Evolutionary conservation across 2,888 invertebrate genomes (phyloP).

Genomic region (Phortica magna): DNA sequence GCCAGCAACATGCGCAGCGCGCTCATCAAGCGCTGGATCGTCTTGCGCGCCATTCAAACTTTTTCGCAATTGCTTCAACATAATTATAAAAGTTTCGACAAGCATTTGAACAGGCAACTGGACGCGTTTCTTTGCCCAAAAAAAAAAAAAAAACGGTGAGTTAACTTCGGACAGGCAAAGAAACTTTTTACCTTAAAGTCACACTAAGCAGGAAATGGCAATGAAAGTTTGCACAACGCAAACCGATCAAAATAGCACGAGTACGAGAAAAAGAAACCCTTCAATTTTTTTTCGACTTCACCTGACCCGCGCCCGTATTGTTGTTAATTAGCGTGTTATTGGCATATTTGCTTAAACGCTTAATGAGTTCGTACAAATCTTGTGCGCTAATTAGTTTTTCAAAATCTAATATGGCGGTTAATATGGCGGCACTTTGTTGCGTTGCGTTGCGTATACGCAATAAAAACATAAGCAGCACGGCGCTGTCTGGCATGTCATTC

Average conservation of each 20-base stretch:
- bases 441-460: conserved; percentile 55
- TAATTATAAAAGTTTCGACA: conserved; percentile 72
- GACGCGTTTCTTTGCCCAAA: neutral
- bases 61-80: conserved; percentile 69
- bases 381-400: conserved; percentile 59
- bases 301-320: conserved; percentile 36
- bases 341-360: conserved; percentile 70
- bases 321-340: conserved; percentile 69
- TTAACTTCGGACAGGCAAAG: conserved; percentile 41
- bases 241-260: conserved; percentile 19
- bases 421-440: conserved; percentile 12
- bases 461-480: conserved; percentile 29
- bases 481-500: conserved; percentile 59
- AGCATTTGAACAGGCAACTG: conserved; percentile 65
- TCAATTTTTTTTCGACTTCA: conserved; percentile 21
- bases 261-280: conserved; percentile 24
- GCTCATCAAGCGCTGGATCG: neutral
- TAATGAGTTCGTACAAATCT: conserved; percentile 59
- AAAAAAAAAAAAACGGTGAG: conserved; percentile 3
- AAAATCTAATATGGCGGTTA: conserved; percentile 45
- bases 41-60: conserved; percentile 58
- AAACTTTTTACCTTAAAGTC: conserved; percentile 55
- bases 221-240: neutral
- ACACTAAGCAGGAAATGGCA: neutral
- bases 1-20: neutral